These are phyloP conservation scores for Harmothoe impar DNA, from an alignment of 2,888 invertebrate species.

Conservation along the genomic window DNA sequence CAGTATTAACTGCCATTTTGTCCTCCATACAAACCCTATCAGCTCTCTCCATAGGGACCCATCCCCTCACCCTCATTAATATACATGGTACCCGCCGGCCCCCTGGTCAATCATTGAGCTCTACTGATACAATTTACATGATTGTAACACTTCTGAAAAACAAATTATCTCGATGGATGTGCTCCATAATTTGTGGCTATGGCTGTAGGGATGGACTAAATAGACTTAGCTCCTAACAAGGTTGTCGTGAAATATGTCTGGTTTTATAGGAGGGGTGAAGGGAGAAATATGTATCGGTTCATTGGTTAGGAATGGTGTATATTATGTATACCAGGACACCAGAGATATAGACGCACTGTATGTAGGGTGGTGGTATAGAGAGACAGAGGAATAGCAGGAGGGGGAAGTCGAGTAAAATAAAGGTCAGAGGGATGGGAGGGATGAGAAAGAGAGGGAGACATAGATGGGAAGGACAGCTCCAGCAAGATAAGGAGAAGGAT, in stretches of 20 bases:
- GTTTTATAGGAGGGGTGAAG: neutral
- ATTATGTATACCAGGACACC: neutral
- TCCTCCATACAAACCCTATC: constrained; percentile 35
- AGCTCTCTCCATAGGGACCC: neutral
- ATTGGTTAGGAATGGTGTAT: neutral
- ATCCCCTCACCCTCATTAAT: constrained; percentile 6
- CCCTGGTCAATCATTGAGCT: neutral
- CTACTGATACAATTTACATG: constrained; percentile 50
- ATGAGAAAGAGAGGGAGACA: too few species aligned
- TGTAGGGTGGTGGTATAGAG: too few species aligned
- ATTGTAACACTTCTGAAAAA: constrained; percentile 54
- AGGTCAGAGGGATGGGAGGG: too few species aligned
- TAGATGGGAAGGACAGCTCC: too few species aligned
- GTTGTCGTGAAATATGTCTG: constrained; percentile 37
- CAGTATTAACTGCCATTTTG: constrained; percentile 19
- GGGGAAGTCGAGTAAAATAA: too few species aligned
- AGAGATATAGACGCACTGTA: too few species aligned
- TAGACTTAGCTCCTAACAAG: neutral
- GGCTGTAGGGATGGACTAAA: neutral
- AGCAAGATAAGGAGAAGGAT: too few species aligned
- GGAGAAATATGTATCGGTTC: neutral
- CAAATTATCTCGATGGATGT: constrained; percentile 46
- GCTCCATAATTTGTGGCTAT: neutral
- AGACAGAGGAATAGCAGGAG: too few species aligned
- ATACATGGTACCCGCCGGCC: constrained; percentile 14